Conservation (phyloP, 1,140 invertebrate species). For the Mamestra configurata region DNA sequence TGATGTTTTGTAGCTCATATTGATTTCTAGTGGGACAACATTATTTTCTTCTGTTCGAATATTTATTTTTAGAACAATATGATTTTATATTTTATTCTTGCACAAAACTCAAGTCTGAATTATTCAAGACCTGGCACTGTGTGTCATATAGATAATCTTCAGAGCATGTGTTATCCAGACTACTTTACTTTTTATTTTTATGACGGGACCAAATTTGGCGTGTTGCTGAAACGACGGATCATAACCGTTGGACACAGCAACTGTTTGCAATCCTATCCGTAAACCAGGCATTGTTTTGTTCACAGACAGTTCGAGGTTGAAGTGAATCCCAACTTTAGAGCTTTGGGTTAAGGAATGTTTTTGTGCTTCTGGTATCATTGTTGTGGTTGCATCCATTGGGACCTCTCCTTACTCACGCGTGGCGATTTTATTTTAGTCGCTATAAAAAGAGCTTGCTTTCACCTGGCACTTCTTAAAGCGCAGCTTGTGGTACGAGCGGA, state of each 20-base stretch:
- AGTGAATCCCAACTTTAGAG: conserved; percentile 54
- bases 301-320: conserved; percentile 47
- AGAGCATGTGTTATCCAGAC: conserved; percentile 72
- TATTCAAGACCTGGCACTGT: conserved; percentile 46
- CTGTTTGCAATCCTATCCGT: conserved; percentile 75
- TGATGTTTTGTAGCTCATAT: conserved; percentile 69
- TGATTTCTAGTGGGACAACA: conserved; percentile 51
- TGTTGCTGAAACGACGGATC: conserved; percentile 80
- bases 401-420: conserved; percentile 66
- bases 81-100: conserved; percentile 33
- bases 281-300: conserved; percentile 73
- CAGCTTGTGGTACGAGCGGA: conserved; percentile 56
- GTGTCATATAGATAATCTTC: conserved; percentile 61
- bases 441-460: conserved; percentile 72
- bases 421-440: conserved; percentile 71
- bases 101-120: conserved; percentile 29
- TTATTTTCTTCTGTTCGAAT: conserved; percentile 45
- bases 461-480: conserved; percentile 66
- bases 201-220: conserved; percentile 80
- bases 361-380: conserved; percentile 39
- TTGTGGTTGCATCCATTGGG: conserved; percentile 61
- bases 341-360: conserved; percentile 37
- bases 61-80: conserved; percentile 11
- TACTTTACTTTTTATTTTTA: conserved; percentile 82
- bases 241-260: conserved; percentile 81